Conservation (phyloP, 2,797 vertebrate species). For the Coracias cyanogaster region DNA sequence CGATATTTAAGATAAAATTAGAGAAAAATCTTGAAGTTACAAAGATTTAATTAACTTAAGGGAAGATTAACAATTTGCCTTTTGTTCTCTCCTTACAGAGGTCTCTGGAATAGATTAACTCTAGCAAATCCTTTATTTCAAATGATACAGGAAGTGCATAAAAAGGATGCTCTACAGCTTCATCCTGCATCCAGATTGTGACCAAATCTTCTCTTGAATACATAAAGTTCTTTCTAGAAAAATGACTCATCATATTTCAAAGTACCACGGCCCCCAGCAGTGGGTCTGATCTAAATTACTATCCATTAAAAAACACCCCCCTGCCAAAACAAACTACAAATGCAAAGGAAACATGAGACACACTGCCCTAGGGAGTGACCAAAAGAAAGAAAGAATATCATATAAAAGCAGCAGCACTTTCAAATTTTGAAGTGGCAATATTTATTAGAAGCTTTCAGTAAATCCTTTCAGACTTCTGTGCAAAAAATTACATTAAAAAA, state of each 20-base stretch:
- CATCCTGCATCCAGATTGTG: background rate
- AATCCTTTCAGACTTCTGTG: background rate
- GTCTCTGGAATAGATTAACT: background rate
- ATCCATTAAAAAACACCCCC: background rate
- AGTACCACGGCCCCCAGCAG: background rate
- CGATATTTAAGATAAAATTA: background rate
- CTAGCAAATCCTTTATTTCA: background rate
- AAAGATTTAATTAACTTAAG: background rate
- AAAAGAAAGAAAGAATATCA: background rate
- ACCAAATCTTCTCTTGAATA: background rate
- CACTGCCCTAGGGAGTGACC: accelerated
- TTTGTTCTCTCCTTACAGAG: background rate
- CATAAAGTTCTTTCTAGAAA: background rate
- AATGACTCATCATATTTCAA: background rate
- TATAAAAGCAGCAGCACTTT: background rate
- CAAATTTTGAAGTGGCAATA: background rate
- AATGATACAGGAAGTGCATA: background rate
- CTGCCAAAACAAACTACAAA: background rate
- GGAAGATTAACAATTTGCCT: background rate
- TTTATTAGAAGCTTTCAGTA: background rate
- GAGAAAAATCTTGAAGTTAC: background rate
- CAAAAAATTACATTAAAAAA: background rate
- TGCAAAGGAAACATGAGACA: background rate
- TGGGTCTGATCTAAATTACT: background rate
- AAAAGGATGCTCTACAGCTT: background rate